These are phyloP conservation scores for Steinernema khuongi DNA, from an alignment of 1,140 invertebrate genomes.

Conservation along the genomic window DNA sequence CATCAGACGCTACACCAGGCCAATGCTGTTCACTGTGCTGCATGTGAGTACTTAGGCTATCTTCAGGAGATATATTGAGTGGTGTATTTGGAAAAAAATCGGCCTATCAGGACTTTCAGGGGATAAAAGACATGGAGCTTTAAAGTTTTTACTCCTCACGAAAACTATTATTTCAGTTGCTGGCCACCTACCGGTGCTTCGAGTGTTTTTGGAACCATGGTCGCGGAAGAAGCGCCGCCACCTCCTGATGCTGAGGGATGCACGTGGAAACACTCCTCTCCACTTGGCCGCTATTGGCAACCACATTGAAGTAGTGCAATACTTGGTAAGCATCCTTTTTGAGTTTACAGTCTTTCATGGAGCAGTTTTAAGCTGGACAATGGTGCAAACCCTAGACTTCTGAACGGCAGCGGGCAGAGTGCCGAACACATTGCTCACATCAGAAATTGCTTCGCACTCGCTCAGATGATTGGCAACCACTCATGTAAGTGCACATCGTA, in stretches of 20 bases:
- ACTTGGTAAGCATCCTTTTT: slow-evolving; percentile 17
- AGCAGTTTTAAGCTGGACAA: slow-evolving; percentile 26
- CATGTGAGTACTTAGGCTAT: slow-evolving; percentile 25
- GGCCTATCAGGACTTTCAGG: background rate
- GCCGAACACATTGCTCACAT: slow-evolving; percentile 27
- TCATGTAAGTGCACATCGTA: background rate
- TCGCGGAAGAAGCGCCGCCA: slow-evolving; percentile 32
- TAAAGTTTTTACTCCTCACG: background rate
- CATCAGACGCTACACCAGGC: slow-evolving; percentile 31
- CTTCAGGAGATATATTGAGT: background rate
- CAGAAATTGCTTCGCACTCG: background rate
- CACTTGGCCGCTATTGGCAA: slow-evolving; percentile 39
- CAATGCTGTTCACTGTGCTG: slow-evolving; percentile 38
- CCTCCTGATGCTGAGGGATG: slow-evolving; percentile 29
- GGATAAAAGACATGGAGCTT: background rate
- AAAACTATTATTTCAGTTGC: slow-evolving; percentile 28
- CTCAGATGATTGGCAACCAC: background rate
- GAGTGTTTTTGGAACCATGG: slow-evolving; percentile 21
- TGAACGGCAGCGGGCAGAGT: slow-evolving; percentile 24
- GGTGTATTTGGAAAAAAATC: background rate
- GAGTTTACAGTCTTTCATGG: background rate
- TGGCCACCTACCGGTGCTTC: slow-evolving; percentile 27
- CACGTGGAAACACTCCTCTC: slow-evolving; percentile 39
- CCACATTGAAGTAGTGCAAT: slow-evolving; percentile 30
- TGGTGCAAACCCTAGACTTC: slow-evolving; percentile 24